Evolutionary conservation across 2,113 vertebrate species (phyloP).

Genomic region (Mustelus asterias): DNA sequence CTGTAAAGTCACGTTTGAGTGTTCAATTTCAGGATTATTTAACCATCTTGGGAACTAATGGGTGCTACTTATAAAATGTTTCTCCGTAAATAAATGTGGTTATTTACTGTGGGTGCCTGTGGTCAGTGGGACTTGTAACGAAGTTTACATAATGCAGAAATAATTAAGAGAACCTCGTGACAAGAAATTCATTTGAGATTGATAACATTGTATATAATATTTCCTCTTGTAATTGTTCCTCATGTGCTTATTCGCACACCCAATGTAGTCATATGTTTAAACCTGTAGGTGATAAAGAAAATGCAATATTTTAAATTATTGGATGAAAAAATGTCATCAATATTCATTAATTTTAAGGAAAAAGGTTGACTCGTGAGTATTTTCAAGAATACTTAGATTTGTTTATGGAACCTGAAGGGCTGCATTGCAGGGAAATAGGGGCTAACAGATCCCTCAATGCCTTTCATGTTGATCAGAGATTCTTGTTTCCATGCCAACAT

Average conservation of each 20-base stretch:
- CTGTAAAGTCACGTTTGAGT: background rate
- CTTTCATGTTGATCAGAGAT: constrained; percentile 53
- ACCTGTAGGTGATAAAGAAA: background rate
- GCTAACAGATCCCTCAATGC: constrained; percentile 47
- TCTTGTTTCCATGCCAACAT: constrained; percentile 54
- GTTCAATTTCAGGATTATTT: constrained; percentile 16
- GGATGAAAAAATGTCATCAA: constrained; percentile 42
- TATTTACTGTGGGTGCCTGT: background rate
- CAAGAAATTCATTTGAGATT: background rate
- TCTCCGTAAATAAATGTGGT: background rate
- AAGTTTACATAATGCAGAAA: constrained; percentile 24
- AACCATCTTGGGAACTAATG: background rate
- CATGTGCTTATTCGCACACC: background rate
- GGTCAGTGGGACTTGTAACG: constrained; percentile 1
- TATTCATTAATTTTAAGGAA: constrained; percentile 46
- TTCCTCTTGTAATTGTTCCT: background rate
- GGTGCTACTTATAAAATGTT: background rate
- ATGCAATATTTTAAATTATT: constrained; percentile 37
- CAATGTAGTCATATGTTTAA: background rate
- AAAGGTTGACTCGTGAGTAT: constrained; percentile 37
- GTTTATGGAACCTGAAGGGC: constrained; percentile 40
- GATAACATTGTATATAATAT: background rate
- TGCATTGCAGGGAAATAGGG: constrained; percentile 39
- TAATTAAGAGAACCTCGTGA: background rate
- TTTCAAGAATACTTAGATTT: constrained; percentile 46